A percentile compares a stretch with the other conserved stretches of the same genome.
These are phyloP conservation scores for Noctilio leporinus DNA, from an alignment of 2,113 vertebrate genomes.

Conservation along the genomic window DNA sequence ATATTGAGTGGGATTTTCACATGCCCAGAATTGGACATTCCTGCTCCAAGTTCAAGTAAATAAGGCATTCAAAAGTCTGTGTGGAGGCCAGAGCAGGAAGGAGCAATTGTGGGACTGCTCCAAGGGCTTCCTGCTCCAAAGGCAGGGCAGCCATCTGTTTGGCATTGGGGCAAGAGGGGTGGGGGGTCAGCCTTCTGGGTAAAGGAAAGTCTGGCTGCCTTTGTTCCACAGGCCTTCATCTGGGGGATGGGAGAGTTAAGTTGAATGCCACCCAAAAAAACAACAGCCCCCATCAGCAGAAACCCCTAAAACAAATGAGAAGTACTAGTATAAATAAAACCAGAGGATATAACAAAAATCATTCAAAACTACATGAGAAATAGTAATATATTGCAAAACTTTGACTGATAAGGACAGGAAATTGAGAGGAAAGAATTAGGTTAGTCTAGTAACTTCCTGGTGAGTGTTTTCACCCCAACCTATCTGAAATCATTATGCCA, in stretches of 20 bases:
- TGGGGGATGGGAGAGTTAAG: background rate
- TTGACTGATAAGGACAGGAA: background rate
- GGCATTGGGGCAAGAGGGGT: rapidly evolving
- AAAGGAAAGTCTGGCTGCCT: background rate
- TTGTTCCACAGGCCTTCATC: background rate
- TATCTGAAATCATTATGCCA: background rate
- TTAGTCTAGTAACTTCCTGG: background rate
- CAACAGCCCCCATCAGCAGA: background rate
- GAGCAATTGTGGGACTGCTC: background rate
- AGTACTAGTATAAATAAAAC: background rate
- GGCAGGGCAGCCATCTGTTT: background rate
- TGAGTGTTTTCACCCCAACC: no score
- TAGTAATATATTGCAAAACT: background rate
- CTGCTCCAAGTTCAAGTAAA: background rate
- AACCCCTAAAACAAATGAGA: background rate
- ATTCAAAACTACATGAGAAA: background rate
- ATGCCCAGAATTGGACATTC: background rate
- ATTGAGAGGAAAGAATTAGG: background rate
- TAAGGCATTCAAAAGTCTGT: background rate
- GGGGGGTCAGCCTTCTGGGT: background rate
- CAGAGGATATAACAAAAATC: background rate
- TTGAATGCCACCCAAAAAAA: background rate
- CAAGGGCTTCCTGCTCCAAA: rapidly evolving
- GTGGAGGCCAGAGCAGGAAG: background rate
- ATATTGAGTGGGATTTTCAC: background rate